A percentile compares a stretch with the other conserved stretches of the same genome.
phyloP scores from a whole-genome alignment of 2,797 vertebrate species.

The Vespertilio murinus region DNA sequence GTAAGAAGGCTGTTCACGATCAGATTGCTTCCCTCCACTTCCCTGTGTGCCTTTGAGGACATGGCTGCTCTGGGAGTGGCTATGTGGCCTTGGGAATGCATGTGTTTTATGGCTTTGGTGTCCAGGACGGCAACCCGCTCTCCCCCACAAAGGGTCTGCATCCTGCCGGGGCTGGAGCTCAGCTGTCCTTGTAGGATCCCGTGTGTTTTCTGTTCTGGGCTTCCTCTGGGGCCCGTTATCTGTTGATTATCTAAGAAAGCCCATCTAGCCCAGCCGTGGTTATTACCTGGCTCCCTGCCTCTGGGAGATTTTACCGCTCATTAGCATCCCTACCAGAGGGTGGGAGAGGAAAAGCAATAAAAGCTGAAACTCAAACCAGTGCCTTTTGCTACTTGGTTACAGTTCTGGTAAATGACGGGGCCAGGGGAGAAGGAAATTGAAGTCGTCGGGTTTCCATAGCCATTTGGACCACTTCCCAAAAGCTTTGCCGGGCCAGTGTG shows the following conservation, averaged over 20 bases:
- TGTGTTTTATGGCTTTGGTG: background rate
- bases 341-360: background rate
- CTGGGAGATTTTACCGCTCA: background rate
- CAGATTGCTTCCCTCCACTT: background rate
- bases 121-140: rapidly evolving
- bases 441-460: background rate
- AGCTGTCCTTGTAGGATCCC: background rate
- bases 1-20: background rate
- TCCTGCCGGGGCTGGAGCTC: background rate
- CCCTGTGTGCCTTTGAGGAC: background rate
- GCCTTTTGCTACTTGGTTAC: background rate
- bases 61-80: background rate
- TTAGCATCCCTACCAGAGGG: background rate
- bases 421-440: slow-evolving; percentile 15
- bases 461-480: background rate
- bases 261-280: background rate
- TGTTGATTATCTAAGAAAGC: background rate
- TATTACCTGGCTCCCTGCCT: background rate
- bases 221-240: background rate
- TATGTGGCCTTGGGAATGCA: background rate
- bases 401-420: slow-evolving; percentile 45
- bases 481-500: background rate
- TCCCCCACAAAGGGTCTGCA: background rate
- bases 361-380: background rate
- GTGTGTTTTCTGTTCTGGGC: background rate